Percentiles rank a stretch among this genome's conserved stretches.
These are phyloP conservation scores for Lepisosteus osseus DNA, from an alignment of 2,113 vertebrate species.

Conservation along the genomic window DNA sequence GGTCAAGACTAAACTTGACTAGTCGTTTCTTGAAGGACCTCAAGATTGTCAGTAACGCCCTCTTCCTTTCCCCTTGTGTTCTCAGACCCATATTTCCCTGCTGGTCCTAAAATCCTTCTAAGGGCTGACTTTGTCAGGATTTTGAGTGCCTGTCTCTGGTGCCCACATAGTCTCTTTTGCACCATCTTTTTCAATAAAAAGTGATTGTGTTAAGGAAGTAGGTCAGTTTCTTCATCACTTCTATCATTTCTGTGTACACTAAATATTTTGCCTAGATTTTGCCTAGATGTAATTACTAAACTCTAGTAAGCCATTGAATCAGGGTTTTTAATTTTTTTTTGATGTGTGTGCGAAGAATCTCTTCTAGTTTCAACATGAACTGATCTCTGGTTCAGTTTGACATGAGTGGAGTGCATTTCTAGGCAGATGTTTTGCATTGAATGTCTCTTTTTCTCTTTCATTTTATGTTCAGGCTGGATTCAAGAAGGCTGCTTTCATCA, in stretches of 20 bases:
- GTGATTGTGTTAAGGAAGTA: too few relatives aligned
- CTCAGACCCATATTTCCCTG: too few relatives aligned
- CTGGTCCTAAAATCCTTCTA: too few relatives aligned
- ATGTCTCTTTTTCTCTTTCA: slow-evolving; percentile 9
- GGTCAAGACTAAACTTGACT: not conserved
- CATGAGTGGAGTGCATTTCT: not conserved
- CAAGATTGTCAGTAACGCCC: not conserved
- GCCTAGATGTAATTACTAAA: not conserved
- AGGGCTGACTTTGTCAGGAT: too few relatives aligned
- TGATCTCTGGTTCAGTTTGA: not conserved
- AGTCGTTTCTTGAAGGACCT: not conserved
- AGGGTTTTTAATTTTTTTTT: not conserved
- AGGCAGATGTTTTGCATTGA: not conserved
- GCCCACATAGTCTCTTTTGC: too few relatives aligned
- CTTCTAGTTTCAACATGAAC: too few relatives aligned
- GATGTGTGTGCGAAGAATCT: not conserved
- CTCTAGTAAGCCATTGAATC: too few relatives aligned
- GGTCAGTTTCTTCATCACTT: too few relatives aligned
- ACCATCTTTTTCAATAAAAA: too few relatives aligned
- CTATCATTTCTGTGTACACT: too few relatives aligned
- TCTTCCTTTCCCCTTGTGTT: too few relatives aligned
- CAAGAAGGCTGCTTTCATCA: slow-evolving; percentile 84
- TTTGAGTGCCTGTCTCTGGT: too few relatives aligned
- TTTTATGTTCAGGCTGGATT: slow-evolving; percentile 71
- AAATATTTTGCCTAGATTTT: not conserved